These are phyloP conservation scores for Spheniscus mendiculus DNA, from an alignment of 2,113 vertebrate species.

Conservation along the genomic window DNA sequence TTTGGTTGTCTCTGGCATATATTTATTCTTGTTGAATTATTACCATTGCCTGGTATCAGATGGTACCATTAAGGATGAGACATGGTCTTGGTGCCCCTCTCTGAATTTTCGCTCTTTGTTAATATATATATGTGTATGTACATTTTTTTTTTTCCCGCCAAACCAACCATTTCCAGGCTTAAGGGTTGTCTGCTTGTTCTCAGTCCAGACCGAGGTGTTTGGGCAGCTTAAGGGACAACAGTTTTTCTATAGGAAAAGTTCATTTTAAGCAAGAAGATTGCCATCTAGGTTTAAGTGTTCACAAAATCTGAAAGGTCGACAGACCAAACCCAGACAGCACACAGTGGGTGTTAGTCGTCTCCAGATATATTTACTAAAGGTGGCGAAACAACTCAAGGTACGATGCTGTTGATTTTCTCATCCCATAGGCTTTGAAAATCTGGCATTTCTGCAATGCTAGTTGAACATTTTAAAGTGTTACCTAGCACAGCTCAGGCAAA, in stretches of 20 bases:
- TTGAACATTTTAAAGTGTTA: neutral
- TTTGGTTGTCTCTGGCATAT: neutral
- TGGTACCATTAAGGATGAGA: neutral
- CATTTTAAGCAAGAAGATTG: neutral
- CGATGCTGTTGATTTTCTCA: neutral
- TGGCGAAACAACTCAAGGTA: neutral
- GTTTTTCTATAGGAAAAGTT: neutral
- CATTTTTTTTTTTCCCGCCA: neutral
- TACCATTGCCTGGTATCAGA: neutral
- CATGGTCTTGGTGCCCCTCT: neutral
- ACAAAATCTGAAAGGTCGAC: neutral
- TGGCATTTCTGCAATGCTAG: neutral
- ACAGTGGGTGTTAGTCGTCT: accelerated
- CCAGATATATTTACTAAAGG: neutral
- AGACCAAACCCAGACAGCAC: neutral
- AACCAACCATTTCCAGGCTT: neutral
- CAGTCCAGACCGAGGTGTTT: neutral
- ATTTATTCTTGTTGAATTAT: neutral
- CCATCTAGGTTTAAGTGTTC: neutral
- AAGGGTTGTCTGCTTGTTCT: neutral
- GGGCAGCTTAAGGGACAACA: neutral
- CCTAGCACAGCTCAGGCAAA: neutral
- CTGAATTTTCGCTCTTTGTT: neutral
- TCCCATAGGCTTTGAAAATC: neutral
- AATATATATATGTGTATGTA: neutral